A percentile compares a stretch with the other conserved stretches of the same genome.
These are phyloP conservation scores for Junonia oenone DNA, from an alignment of 2,888 invertebrate genomes.

Conservation along the genomic window DNA sequence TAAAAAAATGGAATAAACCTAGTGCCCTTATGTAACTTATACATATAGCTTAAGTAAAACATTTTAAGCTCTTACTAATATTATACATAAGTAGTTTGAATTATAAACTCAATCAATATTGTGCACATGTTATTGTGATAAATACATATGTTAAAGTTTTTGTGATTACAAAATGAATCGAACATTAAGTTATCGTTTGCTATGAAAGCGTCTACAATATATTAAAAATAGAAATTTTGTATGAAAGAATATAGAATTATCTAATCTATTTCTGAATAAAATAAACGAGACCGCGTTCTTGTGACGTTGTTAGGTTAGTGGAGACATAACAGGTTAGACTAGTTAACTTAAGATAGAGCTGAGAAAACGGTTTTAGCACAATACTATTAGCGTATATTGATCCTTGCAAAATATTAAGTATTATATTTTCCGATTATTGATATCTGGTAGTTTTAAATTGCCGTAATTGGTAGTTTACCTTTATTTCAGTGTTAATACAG, in stretches of 20 bases:
- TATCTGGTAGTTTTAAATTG: background rate
- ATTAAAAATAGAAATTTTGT: background rate
- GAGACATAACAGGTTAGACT: conserved; percentile 29
- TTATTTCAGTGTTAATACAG: no score
- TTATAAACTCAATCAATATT: no score
- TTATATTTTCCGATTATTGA: background rate
- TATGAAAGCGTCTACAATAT: background rate
- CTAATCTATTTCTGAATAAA: conserved; percentile 23
- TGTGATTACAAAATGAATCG: no score
- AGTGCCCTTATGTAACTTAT: no score
- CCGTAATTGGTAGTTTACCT: no score
- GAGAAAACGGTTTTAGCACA: conserved; percentile 29
- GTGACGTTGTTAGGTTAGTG: conserved; percentile 28
- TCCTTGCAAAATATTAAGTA: conserved; percentile 7
- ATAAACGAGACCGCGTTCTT: conserved; percentile 22
- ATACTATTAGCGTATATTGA: conserved; percentile 22
- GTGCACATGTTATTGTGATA: no score
- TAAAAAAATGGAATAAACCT: no score
- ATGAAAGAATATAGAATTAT: conserved; percentile 13
- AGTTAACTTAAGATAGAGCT: conserved; percentile 28
- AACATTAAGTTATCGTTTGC: no score
- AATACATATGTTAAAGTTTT: no score
- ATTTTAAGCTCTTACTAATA: no score
- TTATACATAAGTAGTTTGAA: no score
- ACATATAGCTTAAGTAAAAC: no score